Conservation (phyloP, 2,888 invertebrate species). For the Anorthoa munda region DNA sequence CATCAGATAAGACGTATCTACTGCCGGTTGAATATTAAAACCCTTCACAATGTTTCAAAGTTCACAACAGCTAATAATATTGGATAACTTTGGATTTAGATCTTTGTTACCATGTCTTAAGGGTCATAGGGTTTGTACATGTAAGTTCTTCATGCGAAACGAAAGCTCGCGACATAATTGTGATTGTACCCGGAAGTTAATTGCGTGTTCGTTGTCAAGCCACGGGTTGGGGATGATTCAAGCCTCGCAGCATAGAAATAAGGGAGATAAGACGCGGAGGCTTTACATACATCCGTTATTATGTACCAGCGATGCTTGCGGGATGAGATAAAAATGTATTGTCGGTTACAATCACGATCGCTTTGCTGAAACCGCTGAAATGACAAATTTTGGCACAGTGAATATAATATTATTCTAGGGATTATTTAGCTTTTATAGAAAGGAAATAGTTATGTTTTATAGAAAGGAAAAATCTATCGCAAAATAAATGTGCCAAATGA, state of each 20-base stretch:
- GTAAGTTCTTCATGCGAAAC: slow-evolving; percentile 54
- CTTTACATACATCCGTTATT: slow-evolving; percentile 46
- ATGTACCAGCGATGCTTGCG: slow-evolving; percentile 25
- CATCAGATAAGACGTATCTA: slow-evolving; percentile 59
- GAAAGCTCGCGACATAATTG: slow-evolving; percentile 72
- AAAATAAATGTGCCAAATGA: too few species aligned
- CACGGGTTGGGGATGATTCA: slow-evolving; percentile 73
- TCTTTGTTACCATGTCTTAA: slow-evolving; percentile 35
- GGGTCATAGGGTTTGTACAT: slow-evolving; percentile 27
- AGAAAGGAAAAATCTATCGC: too few species aligned
- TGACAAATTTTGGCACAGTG: neutral
- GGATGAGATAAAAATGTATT: slow-evolving; percentile 40
- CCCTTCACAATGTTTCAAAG: slow-evolving; percentile 46
- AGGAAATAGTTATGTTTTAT: too few species aligned
- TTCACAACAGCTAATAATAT: slow-evolving; percentile 56
- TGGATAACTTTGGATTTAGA: slow-evolving; percentile 34
- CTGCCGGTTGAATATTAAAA: slow-evolving; percentile 63
- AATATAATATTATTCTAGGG: too few species aligned
- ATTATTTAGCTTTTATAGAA: too few species aligned
- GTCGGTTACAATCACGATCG: slow-evolving; percentile 26
- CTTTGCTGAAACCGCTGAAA: slow-evolving; percentile 8
- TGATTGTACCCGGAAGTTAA: slow-evolving; percentile 77
- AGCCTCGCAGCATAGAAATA: slow-evolving; percentile 63
- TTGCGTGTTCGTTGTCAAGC: slow-evolving; percentile 79
- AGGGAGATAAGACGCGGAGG: slow-evolving; percentile 54